phyloP scores from a whole-genome alignment of 1,140 invertebrate species.

The Diabrotica virgifera region DNA sequence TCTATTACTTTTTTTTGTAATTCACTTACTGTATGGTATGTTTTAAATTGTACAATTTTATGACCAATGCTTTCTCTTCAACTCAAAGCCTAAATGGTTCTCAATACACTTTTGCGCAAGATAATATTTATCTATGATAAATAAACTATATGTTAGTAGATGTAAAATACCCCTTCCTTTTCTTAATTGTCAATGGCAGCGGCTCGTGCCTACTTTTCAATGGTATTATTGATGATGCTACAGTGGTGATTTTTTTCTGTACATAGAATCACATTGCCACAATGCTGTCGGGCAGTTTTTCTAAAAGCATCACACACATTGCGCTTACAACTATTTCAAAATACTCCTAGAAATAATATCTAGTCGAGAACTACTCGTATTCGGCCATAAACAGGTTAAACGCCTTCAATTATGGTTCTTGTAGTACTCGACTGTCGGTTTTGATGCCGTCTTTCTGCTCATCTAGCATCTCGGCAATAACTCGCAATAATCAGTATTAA shows the following conservation, averaged over 20 bases:
- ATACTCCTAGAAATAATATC: too few relatives aligned
- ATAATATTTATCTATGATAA: too few relatives aligned
- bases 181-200: constrained; percentile 36
- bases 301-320: constrained; percentile 12
- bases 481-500: constrained; percentile 51
- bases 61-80: too few relatives aligned
- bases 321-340: background rate
- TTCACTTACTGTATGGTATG: too few relatives aligned
- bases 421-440: background rate
- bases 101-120: too few relatives aligned
- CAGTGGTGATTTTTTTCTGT: constrained; percentile 14
- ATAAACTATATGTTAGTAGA: background rate
- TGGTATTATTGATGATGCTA: constrained; percentile 22
- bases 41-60: too few relatives aligned
- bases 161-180: background rate
- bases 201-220: constrained; percentile 38
- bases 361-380: too few relatives aligned
- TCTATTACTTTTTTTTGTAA: too few relatives aligned
- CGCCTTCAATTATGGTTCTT: background rate
- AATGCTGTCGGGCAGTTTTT: constrained; percentile 30
- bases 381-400: too few relatives aligned
- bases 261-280: constrained; percentile 32
- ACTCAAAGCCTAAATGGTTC: too few relatives aligned
- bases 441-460: constrained; percentile 31
- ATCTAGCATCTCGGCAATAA: constrained; percentile 48